These are phyloP conservation scores for Hydrozoanthus tunicans DNA, from an alignment of 64 coral and sea anemone genomes.

Conservation along the genomic window DNA sequence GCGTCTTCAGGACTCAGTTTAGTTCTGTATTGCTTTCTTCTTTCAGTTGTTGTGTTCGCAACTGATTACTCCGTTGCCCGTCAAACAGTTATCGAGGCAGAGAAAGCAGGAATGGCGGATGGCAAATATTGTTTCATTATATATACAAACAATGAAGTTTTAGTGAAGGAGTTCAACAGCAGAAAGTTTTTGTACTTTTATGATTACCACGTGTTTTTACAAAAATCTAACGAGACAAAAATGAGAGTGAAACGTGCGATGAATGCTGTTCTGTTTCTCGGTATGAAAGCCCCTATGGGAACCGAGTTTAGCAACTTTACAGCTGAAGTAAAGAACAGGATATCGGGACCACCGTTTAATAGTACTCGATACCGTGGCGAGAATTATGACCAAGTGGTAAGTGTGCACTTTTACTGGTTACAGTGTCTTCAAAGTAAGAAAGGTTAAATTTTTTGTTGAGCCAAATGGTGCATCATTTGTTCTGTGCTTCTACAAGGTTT, in stretches of 20 bases:
- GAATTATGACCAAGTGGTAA: not conserved
- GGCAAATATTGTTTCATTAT: conserved; percentile 43
- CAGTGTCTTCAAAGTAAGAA: too few species aligned
- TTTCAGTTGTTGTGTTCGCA: conserved; percentile 49
- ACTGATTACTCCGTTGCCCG: conserved; percentile 33
- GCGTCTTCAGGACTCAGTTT: not conserved
- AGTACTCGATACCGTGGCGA: not conserved
- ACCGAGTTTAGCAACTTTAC: conserved; percentile 33
- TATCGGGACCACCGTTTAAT: conserved; percentile 33
- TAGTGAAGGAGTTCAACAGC: not conserved
- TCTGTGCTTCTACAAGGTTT: too few species aligned
- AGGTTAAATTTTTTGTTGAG: too few species aligned
- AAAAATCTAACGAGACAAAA: not conserved
- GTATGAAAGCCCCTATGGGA: conserved; percentile 40
- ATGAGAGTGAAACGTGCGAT: not conserved
- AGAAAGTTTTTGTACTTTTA: conserved; percentile 40
- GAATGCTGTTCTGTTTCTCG: conserved; percentile 37
- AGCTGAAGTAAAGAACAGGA: conserved; percentile 4
- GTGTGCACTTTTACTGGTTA: too few species aligned
- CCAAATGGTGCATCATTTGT: too few species aligned
- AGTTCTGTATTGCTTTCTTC: not conserved
- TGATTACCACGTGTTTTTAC: not conserved
- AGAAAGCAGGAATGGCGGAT: conserved; percentile 11
- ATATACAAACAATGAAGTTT: conserved; percentile 27
- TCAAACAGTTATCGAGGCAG: not conserved